Evolutionary conservation across 2,113 vertebrate species (phyloP), one percentile per base, ranked within the genome.

Genomic region (Caranx melampygus): DNA sequence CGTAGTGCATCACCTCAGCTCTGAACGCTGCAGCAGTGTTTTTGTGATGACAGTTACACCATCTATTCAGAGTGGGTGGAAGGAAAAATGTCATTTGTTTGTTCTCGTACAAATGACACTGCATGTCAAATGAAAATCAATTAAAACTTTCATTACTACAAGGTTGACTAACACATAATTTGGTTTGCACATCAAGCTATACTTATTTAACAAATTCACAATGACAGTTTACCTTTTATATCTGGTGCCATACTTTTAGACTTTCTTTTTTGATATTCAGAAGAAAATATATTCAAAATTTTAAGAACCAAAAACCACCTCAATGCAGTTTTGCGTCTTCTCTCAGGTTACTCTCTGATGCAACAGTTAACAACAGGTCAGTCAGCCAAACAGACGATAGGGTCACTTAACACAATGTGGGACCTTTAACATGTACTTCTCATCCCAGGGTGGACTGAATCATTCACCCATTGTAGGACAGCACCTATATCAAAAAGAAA

Each of bases 111-210:
- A 34, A 26, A 69, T 10, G 1, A 15, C 35, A 5, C 20, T 31
- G 49, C 0, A 15, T 57, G 70, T 72, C 51, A 64, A 49, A 26
- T 78, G 11, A 57, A 37, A 81, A 66, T 72, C 64, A 68, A 64
- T 47, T 20, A 31, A 49, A 66, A 65, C 21, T 60, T 47, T 61
- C 21, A 64, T 75, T 14, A 34, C 64, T 21, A 2, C 31, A 16
- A 51, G 33, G 37, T 51, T 65, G 42, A 65, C n/a, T 64, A 49
- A 49, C 12, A 45, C 13, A n/a, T 62, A 2, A 69, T 35, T 60
- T 70, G 47, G 14, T 33, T 4, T n/a, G 33, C 31, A 79, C 40
- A 15, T 57, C 1, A 44, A 51, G 55, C 20, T 26, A 7, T n/a
- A 47, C 11, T 60, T 47, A 60, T 60, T 60, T 60, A 33, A 60